Evolutionary conservation across 1,140 invertebrate genomes (phyloP).

Genomic region (Pseudoatta argentina): DNA sequence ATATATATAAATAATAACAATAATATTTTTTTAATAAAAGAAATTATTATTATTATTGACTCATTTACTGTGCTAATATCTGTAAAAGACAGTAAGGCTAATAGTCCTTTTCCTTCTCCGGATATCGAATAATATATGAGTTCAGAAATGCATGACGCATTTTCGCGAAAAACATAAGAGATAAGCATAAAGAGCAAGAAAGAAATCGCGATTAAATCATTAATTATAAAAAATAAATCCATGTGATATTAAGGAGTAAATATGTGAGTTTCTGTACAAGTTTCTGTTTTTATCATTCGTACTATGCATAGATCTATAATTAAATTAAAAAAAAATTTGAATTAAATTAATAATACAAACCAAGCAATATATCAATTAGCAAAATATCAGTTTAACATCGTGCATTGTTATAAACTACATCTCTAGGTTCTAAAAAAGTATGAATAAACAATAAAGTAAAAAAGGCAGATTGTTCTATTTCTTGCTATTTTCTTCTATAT

Average conservation of each 20-base stretch:
- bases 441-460: not conserved
- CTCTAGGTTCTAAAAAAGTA: not conserved
- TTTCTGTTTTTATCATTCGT: not conserved
- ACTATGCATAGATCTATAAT: not conserved
- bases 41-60: not conserved
- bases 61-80: not conserved
- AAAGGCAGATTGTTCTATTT: too few relatives aligned
- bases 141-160: not conserved
- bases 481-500: too few relatives aligned
- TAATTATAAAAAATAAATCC: conserved; percentile 8
- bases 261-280: not conserved
- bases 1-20: not conserved
- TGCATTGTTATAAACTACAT: too few relatives aligned
- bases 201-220: not conserved
- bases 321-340: not conserved
- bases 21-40: not conserved
- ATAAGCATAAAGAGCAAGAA: conserved; percentile 17
- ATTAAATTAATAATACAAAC: not conserved
- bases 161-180: conserved; percentile 16
- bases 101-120: not conserved
- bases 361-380: too few relatives aligned
- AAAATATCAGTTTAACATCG: too few relatives aligned
- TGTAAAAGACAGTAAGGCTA: not conserved
- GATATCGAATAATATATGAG: not conserved
- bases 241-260: not conserved